These are phyloP conservation scores for Drosophila ambigua DNA, from an alignment of 1,140 invertebrate genomes.

Conservation along the genomic window DNA sequence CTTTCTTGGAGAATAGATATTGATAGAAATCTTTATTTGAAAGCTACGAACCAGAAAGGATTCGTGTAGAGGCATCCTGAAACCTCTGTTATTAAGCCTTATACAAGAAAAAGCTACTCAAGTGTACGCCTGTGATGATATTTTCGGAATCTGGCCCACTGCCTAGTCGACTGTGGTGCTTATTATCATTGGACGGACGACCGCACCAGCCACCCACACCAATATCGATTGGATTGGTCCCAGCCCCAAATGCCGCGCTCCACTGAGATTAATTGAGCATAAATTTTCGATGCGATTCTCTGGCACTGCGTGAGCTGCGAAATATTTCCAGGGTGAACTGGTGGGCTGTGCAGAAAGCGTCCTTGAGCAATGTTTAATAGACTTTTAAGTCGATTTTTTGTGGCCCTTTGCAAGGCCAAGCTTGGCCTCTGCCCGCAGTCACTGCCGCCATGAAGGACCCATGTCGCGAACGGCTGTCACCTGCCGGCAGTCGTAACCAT, in stretches of 20 bases:
- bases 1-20: no score
- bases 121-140: not conserved
- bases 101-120: no score
- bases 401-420: not conserved
- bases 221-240: slow-evolving; percentile 29
- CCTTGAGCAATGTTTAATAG: slow-evolving; percentile 56
- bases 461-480: slow-evolving; percentile 40
- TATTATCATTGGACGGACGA: slow-evolving; percentile 37
- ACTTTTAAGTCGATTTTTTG: slow-evolving; percentile 53
- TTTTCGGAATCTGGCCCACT: slow-evolving; percentile 20
- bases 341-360: slow-evolving; percentile 3
- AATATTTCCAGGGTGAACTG: slow-evolving; percentile 25
- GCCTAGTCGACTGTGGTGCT: not conserved
- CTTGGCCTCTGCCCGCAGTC: not conserved
- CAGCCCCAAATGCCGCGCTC: slow-evolving; percentile 14
- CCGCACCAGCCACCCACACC: not conserved
- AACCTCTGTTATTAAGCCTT: no score
- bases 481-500: slow-evolving; percentile 47
- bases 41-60: no score
- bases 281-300: slow-evolving; percentile 49
- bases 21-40: no score
- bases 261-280: slow-evolving; percentile 61
- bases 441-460: not conserved
- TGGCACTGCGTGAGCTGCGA: slow-evolving; percentile 43
- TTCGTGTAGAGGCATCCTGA: not conserved